Conservation (phyloP, 2,797 vertebrate species). For the Lycodopsis pacificus region DNA sequence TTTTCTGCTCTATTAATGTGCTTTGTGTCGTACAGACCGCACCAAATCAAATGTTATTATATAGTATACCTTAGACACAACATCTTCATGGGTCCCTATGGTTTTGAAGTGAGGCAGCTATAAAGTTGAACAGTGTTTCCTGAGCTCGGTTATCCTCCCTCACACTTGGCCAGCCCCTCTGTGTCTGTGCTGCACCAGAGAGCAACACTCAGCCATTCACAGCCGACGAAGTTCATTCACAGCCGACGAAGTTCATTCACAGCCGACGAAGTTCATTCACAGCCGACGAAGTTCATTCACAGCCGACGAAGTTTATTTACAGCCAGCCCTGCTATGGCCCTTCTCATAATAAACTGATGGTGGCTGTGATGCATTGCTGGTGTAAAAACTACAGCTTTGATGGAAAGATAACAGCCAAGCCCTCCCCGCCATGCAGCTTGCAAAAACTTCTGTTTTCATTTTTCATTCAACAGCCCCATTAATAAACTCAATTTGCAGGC, state of each 20-base stretch:
- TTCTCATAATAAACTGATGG: constrained; percentile 36
- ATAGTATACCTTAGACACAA: background rate
- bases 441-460: background rate
- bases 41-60: background rate
- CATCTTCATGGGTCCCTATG: background rate
- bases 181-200: too few relatives aligned
- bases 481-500: background rate
- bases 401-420: constrained; percentile 12
- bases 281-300: too few relatives aligned
- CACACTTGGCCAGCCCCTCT: background rate
- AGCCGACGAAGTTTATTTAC: constrained; percentile 17
- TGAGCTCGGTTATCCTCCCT: constrained; percentile 10
- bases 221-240: constrained; percentile 18
- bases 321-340: constrained; percentile 20
- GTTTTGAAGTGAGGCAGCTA: constrained; percentile 5
- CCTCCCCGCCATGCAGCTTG: background rate
- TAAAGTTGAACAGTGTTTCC: constrained; percentile 13
- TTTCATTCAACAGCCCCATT: background rate
- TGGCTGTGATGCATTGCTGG: constrained; percentile 12
- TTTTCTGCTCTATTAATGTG: background rate
- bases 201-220: constrained; percentile 23
- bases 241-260: constrained; percentile 45
- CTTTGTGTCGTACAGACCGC: background rate
- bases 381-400: background rate
- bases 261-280: constrained; percentile 21